Conservation (phyloP, 2,113 vertebrate genomes). For the Psephotus haematonotus region DNA sequence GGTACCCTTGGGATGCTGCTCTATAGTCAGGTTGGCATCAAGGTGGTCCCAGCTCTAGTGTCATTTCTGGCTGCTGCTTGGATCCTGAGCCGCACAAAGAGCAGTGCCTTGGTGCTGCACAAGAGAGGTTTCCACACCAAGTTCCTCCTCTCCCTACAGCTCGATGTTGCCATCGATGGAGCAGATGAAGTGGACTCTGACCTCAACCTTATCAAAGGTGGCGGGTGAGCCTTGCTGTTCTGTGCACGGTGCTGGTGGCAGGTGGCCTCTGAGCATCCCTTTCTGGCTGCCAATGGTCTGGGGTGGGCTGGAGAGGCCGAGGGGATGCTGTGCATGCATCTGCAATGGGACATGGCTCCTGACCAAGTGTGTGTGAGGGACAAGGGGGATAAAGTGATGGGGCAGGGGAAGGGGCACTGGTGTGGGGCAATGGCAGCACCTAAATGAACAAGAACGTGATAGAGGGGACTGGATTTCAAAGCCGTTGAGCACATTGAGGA, state of each 20-base stretch:
- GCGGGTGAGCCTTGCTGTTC: conserved; percentile 83
- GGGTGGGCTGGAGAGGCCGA: neutral
- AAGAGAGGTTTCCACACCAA: neutral
- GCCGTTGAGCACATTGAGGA: neutral
- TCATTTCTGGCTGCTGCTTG: neutral
- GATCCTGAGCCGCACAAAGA: accelerated
- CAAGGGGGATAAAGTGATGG: neutral
- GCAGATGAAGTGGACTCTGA: conserved; percentile 94
- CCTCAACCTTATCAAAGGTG: conserved; percentile 96
- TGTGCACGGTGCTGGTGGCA: accelerated
- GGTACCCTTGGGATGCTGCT: neutral
- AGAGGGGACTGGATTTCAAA: neutral
- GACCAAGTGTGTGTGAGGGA: neutral
- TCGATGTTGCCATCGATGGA: conserved; percentile 96
- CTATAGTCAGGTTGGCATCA: neutral
- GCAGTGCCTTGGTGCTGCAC: neutral
- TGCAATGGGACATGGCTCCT: neutral
- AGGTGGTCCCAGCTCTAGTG: neutral
- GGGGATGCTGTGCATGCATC: neutral
- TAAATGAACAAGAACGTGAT: neutral
- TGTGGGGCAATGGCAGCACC: neutral
- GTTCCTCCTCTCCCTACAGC: conserved; percentile 70
- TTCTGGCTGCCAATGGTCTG: neutral
- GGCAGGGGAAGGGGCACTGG: neutral
- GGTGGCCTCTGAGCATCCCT: neutral